Evolutionary conservation across 2,797 vertebrate genomes (phyloP).

Genomic region (Ctenopoma multispine): DNA sequence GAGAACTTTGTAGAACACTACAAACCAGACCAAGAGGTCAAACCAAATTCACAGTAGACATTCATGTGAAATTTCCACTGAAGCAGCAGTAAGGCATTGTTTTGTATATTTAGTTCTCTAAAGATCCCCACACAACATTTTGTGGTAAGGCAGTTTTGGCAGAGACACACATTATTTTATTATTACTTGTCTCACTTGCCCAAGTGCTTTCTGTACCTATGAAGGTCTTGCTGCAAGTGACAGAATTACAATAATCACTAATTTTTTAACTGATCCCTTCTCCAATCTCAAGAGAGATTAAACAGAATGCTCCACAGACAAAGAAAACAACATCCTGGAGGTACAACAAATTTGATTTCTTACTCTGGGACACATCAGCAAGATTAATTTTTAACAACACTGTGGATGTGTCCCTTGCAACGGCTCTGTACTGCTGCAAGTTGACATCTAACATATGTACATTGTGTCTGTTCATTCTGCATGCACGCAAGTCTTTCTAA

Average conservation of each 20-base stretch:
- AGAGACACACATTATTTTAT: background rate
- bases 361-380: background rate
- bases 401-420: background rate
- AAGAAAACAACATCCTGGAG: background rate
- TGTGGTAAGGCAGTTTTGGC: background rate
- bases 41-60: background rate
- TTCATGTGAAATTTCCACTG: background rate
- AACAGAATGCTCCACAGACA: background rate
- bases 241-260: background rate
- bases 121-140: background rate
- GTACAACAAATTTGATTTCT: background rate
- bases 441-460: background rate
- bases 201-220: background rate
- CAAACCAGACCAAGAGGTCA: background rate
- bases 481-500: background rate
- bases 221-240: background rate
- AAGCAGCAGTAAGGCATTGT: background rate
- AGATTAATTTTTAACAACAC: background rate
- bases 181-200: background rate
- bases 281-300: background rate
- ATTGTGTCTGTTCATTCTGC: background rate
- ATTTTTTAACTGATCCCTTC: background rate
- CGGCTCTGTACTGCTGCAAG: background rate
- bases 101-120: background rate
- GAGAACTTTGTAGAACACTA: background rate